Base-by-base conservation (phyloP, 2,797 vertebrate species). In the Anguilla marmorata region DNA sequence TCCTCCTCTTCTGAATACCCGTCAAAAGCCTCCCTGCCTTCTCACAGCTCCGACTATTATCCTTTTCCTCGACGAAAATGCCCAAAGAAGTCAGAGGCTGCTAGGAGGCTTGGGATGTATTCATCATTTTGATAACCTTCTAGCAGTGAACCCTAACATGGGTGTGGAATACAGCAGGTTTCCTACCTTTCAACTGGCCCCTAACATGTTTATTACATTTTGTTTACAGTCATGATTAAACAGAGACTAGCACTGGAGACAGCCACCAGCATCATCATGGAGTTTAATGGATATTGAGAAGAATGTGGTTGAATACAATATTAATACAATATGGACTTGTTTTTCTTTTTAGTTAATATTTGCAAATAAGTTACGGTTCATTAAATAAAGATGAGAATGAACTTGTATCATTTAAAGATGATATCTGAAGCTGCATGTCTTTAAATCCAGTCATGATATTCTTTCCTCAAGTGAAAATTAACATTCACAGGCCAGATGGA, bases 41-140 rank as follows among this genome's bases (percentile, higher is more conserved):
- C 92, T 16, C 89, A 91, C 79, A 94, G 94, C 89, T n/a, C 90
- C 45, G 88, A 84, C 83, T 91, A 96, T 89, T 97, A 97, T 84
- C 97, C 97, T 0, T 98, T 98, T 91, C 97, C 97, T 0, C 96
- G 93, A 85, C 96, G 93, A 90, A 98, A 96, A 90, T 90, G 89
- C 7, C 97, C 94, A 0, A 95, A 93, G 90, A 96, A 97, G 91
- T 98, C 97, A 6, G 97, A 98, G 92, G 95, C 97, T 0, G 97
- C 97, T 86, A 93, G 93, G 85, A 96, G 89, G 87, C 96, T 98
- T 76, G 98, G 98, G 1, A 93, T 98, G 80, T 98, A 98, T 12
- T 96, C 96, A 11, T 96, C 96, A 54, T 92, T 92, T 45, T 97
- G 90, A 96, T n/a, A 69, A 48, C 63, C 52, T 45, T 82, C 41